Percentiles rank a stretch among this genome's conserved stretches.
phyloP scores from a whole-genome alignment of 2,888 invertebrate genomes.

The Clostera curtula region DNA sequence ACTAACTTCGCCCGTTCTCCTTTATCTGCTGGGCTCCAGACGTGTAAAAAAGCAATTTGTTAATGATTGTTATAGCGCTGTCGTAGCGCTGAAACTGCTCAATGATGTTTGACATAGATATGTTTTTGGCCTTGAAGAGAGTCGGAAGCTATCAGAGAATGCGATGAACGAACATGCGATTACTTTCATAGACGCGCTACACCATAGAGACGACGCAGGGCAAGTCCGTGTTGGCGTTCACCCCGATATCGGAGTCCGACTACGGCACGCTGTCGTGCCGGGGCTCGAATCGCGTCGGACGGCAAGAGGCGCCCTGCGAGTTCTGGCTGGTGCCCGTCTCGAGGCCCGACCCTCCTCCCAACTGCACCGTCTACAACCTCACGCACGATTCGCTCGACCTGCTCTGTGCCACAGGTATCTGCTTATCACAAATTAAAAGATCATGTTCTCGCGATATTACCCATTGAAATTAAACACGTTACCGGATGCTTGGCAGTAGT shows the following conservation, averaged over 20 bases:
- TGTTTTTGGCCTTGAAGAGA: too few species aligned
- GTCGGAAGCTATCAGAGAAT: too few species aligned
- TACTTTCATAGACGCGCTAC: slow-evolving; percentile 68
- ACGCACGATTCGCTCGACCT: slow-evolving; percentile 85
- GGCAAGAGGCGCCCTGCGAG: slow-evolving; percentile 82
- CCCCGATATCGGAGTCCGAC: slow-evolving; percentile 84
- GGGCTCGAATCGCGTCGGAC: slow-evolving; percentile 82
- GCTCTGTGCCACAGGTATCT: slow-evolving; percentile 76
- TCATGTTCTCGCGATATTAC: too few species aligned
- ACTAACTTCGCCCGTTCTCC: too few species aligned
- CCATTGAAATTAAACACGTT: too few species aligned
- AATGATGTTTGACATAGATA: too few species aligned
- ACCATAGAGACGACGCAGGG: slow-evolving; percentile 66
- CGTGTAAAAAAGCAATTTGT: too few species aligned
- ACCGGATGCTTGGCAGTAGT: too few species aligned
- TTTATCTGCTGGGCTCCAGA: too few species aligned
- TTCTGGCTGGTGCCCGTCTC: slow-evolving; percentile 86
- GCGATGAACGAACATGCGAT: too few species aligned
- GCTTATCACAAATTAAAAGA: neutral
- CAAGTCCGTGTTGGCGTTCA: slow-evolving; percentile 82
- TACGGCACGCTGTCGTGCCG: slow-evolving; percentile 87
- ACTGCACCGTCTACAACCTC: slow-evolving; percentile 85
- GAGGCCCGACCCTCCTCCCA: slow-evolving; percentile 84
- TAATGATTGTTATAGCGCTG: too few species aligned
- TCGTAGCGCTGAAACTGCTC: too few species aligned